Evolutionary conservation across 2,888 invertebrate genomes (phyloP), one percentile per base, ranked within the genome.

Genomic region (Opisthograptis luteolata): DNA sequence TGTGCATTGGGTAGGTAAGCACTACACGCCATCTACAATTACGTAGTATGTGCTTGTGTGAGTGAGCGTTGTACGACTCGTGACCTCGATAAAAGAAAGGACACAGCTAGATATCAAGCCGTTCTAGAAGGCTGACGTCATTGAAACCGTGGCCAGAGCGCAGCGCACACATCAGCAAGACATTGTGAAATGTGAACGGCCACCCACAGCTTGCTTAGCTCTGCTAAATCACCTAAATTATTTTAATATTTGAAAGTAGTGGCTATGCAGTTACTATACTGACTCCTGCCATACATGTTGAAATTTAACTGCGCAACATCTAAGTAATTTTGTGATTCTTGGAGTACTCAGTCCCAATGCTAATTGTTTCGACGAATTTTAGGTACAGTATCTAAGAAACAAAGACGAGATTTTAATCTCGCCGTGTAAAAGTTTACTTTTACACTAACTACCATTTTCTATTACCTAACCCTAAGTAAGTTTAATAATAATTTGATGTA

Each of bases 151-250:
- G 68, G 74, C 76, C 69, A 75, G 79, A 82, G 79, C 84, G 80
- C 83, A 79, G 75, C 76, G 75, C 83, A 73, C 76, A 59, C 61
- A 46, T 41, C 61, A 76, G 78, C 84, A 77, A 84, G 84, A 81
- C 80, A 85, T 89, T 90, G 90, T 89, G 90, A 89, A 89, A 89
- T 89, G 89, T 88, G 90, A 87, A 87, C 84, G 85, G 86, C 85
- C 87, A 82, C 84, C 86, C 80, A 88, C 84, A 84, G 82, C 83
- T 81, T 78, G 76, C 77, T 76, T 79, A 53, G 78, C 75, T 74
- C 79, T 75, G 75, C 77, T 76, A 75, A 70, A 79, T 83, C 81
- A 79, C 71, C 70, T 78, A 84, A 84, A 81, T 84, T 76, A 68
- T 46, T n/a, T n/a, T n/a, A n/a, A n/a, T 58, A 78, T 71, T 87